Conservation (phyloP, 2,888 invertebrate species). For the Euplagia quadripunctaria region DNA sequence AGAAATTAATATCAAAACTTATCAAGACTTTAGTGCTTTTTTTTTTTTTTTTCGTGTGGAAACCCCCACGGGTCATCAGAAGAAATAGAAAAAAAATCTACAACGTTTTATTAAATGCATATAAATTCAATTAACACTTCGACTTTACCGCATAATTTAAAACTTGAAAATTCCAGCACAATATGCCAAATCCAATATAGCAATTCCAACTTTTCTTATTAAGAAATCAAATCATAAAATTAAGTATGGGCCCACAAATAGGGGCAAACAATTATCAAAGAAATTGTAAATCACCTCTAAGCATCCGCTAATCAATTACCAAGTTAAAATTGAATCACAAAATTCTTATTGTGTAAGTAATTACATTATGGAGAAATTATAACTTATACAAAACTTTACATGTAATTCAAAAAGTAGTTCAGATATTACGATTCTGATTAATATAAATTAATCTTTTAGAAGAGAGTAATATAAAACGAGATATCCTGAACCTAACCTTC, state of each 20-base stretch:
- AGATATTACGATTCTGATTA: too few relatives aligned
- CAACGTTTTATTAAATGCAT: neutral
- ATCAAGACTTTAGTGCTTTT: too few relatives aligned
- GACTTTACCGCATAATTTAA: neutral
- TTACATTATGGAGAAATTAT: too few relatives aligned
- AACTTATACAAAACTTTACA: too few relatives aligned
- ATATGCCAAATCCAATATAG: constrained; percentile 1
- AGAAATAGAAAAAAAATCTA: neutral
- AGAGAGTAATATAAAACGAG: too few relatives aligned
- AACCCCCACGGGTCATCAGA: too few relatives aligned
- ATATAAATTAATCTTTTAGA: too few relatives aligned
- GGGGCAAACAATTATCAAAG: constrained; percentile 2
- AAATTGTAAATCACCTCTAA: constrained; percentile 18
- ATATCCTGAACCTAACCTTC: too few relatives aligned
- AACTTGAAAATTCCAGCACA: neutral
- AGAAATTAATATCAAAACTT: too few relatives aligned
- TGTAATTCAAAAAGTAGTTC: too few relatives aligned
- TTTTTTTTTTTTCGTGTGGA: too few relatives aligned
- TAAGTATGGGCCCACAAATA: constrained; percentile 15
- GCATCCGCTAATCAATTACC: constrained; percentile 35
- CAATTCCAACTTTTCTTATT: constrained; percentile 10
- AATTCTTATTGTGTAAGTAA: constrained; percentile 21
- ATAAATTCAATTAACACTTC: neutral
- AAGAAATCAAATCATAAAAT: constrained; percentile 9
- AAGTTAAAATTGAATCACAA: constrained; percentile 32